These are phyloP conservation scores for Castor canadensis DNA, from an alignment of 2,113 vertebrate species.

Conservation along the genomic window DNA sequence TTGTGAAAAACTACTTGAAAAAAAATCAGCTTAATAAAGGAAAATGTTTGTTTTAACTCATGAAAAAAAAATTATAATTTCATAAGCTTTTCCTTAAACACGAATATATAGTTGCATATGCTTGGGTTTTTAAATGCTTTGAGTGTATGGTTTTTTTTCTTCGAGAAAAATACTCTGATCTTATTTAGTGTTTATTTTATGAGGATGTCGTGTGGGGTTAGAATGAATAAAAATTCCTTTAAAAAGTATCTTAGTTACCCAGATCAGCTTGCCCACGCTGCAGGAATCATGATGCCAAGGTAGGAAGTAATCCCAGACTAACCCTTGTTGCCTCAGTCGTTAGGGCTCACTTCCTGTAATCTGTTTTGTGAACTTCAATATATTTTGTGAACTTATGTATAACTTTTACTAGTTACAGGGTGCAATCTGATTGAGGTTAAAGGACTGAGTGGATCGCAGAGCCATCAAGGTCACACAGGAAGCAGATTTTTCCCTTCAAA, in stretches of 20 bases:
- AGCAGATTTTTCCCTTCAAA: background rate
- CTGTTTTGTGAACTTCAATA: background rate
- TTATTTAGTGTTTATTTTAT: conserved; percentile 7
- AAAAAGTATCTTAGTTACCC: background rate
- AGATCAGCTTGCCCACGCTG: background rate
- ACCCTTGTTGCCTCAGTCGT: background rate
- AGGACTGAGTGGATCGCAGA: background rate
- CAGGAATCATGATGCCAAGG: background rate
- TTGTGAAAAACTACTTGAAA: too few species aligned
- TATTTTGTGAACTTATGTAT: background rate
- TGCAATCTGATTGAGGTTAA: background rate
- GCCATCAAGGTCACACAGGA: background rate
- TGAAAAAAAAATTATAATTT: background rate
- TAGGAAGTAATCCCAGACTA: background rate
- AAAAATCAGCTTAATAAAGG: too few species aligned
- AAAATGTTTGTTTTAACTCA: too few species aligned
- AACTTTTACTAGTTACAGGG: background rate
- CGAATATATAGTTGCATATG: background rate
- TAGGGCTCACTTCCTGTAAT: background rate
- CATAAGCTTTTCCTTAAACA: background rate
- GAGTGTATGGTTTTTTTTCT: background rate
- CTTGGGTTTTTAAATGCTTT: conserved; percentile 45
- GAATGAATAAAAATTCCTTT: background rate
- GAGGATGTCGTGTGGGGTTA: background rate
- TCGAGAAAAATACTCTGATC: background rate